Percentiles rank a stretch among this genome's conserved stretches.
Conservation (phyloP, 2,797 vertebrate genomes). For the Notolabrus celidotus region DNA sequence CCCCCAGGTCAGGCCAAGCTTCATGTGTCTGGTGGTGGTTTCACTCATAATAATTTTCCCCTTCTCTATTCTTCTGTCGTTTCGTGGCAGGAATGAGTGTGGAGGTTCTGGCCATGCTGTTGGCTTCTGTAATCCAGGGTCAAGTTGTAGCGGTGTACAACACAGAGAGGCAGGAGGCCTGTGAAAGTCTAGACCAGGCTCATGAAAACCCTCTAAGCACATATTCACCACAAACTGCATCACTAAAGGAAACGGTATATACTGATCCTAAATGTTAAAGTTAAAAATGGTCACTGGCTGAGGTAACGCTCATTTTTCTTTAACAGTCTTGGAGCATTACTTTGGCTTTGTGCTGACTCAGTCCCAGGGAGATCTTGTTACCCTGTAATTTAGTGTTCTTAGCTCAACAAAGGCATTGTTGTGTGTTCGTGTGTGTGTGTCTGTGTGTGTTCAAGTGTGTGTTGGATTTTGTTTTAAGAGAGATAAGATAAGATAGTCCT, state of each 20-base stretch:
- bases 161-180: slow-evolving; percentile 69
- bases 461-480: too few species aligned
- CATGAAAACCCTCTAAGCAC: slow-evolving; percentile 38
- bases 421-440: slow-evolving; percentile 16
- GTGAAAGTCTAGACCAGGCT: slow-evolving; percentile 60
- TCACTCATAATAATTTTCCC: background rate
- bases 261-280: background rate
- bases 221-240: slow-evolving; percentile 31
- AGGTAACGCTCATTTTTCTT: slow-evolving; percentile 14
- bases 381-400: slow-evolving; percentile 53
- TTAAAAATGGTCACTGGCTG: background rate
- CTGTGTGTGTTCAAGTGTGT: too few species aligned
- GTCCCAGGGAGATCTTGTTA: slow-evolving; percentile 80
- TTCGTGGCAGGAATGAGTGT: slow-evolving; percentile 81
- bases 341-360: slow-evolving; percentile 31
- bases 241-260: slow-evolving; percentile 72
- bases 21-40: background rate
- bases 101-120: slow-evolving; percentile 82
- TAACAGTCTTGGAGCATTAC: slow-evolving; percentile 54
- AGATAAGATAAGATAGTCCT: too few species aligned
- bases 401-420: slow-evolving; percentile 32
- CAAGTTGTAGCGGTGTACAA: slow-evolving; percentile 84
- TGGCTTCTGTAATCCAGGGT: slow-evolving; percentile 84
- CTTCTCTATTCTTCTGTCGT: background rate
- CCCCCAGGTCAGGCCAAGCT: rapidly evolving